These are phyloP conservation scores for Plecotus auritus DNA, from an alignment of 2,113 vertebrate species.

Conservation along the genomic window DNA sequence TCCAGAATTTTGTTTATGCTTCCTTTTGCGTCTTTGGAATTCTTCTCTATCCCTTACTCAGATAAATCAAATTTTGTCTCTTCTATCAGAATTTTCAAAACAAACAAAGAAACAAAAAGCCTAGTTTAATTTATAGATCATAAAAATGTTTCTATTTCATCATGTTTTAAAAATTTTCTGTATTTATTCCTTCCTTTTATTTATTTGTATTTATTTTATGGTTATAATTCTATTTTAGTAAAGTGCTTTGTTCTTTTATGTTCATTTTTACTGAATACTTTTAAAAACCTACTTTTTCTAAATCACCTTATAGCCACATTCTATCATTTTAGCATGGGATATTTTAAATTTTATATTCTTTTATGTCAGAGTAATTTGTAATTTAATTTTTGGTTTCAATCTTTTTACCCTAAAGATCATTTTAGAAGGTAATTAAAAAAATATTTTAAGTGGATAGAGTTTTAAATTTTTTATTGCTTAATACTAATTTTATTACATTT, in stretches of 20 bases:
- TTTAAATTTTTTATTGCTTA: background rate
- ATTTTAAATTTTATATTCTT: background rate
- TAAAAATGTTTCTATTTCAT: background rate
- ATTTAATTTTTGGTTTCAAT: background rate
- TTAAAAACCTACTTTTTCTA: background rate
- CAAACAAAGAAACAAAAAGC: background rate
- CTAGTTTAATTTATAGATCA: background rate
- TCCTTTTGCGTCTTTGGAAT: background rate
- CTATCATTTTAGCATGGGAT: background rate
- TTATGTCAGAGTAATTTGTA: background rate
- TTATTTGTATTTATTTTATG: background rate
- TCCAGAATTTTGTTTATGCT: background rate
- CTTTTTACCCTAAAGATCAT: background rate
- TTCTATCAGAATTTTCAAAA: background rate
- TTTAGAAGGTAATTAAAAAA: background rate
- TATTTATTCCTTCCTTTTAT: background rate
- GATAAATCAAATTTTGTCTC: background rate
- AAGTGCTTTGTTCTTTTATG: background rate
- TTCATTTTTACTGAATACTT: background rate
- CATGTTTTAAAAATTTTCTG: background rate
- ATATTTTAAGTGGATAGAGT: background rate
- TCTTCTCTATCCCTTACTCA: background rate
- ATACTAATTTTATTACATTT: background rate
- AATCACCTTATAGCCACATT: background rate
- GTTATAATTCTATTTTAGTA: background rate